Evolutionary conservation across 2,888 invertebrate genomes (phyloP).

Genomic region (Phyllotreta striolata): DNA sequence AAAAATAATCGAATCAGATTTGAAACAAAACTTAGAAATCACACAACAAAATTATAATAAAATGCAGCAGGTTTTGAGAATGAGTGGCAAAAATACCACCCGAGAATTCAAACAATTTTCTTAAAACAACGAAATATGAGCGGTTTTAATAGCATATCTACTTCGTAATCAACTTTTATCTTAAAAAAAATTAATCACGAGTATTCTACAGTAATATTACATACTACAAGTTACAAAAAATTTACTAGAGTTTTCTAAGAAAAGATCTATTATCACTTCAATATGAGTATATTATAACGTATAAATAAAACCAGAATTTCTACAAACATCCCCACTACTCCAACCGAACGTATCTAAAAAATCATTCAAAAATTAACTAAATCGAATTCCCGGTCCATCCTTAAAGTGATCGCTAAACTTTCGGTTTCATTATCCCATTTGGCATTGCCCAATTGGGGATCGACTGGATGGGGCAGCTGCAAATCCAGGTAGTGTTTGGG

Average conservation of each 20-base stretch:
- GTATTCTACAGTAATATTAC: no score
- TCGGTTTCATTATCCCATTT: slow-evolving; percentile 75
- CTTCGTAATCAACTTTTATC: not conserved
- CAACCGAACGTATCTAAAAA: no score
- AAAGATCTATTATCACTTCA: no score
- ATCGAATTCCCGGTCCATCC: slow-evolving; percentile 83
- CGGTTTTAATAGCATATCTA: not conserved
- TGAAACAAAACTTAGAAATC: not conserved
- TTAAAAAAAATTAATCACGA: no score
- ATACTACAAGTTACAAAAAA: no score
- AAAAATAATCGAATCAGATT: no score
- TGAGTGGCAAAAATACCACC: slow-evolving; percentile 19
- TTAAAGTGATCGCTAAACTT: slow-evolving; percentile 75
- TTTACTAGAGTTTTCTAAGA: no score
- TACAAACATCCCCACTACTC: no score
- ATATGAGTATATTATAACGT: no score
- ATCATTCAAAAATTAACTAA: slow-evolving; percentile 79
- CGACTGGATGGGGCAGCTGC: slow-evolving; percentile 81
- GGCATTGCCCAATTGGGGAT: slow-evolving; percentile 83
- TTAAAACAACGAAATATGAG: slow-evolving; percentile 21
- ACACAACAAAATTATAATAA: not conserved
- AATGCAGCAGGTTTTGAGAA: not conserved
- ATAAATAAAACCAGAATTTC: no score
- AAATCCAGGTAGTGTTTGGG: slow-evolving; percentile 74
- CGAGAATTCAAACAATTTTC: slow-evolving; percentile 26